Evolutionary conservation across 2,888 invertebrate genomes (phyloP).

Genomic region (Tortricodes alternella): DNA sequence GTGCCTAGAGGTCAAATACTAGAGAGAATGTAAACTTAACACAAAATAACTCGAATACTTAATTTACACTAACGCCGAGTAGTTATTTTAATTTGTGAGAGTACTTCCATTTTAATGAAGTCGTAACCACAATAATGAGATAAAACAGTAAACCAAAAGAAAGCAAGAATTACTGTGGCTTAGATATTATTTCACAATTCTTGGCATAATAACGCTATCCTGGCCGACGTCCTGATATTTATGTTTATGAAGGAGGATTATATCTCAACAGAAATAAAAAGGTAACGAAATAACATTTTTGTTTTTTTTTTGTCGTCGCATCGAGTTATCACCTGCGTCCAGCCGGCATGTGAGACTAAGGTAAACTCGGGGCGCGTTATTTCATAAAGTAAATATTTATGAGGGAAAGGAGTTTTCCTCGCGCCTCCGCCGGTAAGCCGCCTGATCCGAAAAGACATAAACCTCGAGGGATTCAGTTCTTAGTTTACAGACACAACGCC

Average conservation of each 20-base stretch:
- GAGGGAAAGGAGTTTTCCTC: conserved; percentile 71
- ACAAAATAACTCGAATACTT: conserved; percentile 12
- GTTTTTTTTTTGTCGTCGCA: conserved; percentile 51
- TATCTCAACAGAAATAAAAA: conserved; percentile 43
- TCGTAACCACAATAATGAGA: conserved; percentile 2
- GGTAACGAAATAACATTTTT: conserved; percentile 47
- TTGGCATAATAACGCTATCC: conserved; percentile 7
- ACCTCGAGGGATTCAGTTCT: conserved; percentile 77
- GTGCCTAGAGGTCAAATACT: conserved; percentile 3
- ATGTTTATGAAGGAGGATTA: conserved; percentile 26
- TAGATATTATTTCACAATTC: not conserved
- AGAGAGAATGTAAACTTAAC: conserved; percentile 16
- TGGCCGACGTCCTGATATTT: conserved; percentile 20
- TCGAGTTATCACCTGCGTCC: conserved; percentile 69
- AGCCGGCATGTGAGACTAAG: conserved; percentile 66
- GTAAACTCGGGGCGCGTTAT: conserved; percentile 71
- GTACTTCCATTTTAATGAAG: conserved; percentile 1
- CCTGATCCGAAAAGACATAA: conserved; percentile 80
- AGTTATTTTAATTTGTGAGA: conserved; percentile 7
- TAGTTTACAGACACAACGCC: conserved; percentile 74
- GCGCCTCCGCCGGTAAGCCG: conserved; percentile 73
- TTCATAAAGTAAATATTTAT: conserved; percentile 83
- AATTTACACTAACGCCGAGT: not conserved
- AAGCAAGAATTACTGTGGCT: not conserved
- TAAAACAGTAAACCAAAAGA: not conserved